Percentiles rank a stretch among this genome's conserved stretches.
phyloP scores from a whole-genome alignment of 2,113 vertebrate species.

The Jacana jacana region DNA sequence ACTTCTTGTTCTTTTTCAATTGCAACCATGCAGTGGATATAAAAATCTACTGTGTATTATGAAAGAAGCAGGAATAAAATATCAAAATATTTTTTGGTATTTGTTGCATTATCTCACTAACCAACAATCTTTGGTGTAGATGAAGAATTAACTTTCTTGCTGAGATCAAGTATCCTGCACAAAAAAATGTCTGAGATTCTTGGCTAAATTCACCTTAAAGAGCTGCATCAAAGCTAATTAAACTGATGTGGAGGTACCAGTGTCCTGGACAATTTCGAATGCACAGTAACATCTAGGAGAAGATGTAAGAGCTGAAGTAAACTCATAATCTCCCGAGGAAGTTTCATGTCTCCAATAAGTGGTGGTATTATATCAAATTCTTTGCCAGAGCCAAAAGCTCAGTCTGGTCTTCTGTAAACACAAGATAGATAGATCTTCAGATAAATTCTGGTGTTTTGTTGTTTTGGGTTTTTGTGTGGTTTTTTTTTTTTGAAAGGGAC shows the following conservation, averaged over 20 bases:
- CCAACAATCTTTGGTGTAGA: conserved; percentile 2
- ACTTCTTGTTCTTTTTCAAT: conserved; percentile 10
- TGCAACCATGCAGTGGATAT: not conserved
- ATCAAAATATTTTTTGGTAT: conserved; percentile 34
- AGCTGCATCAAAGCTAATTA: not conserved
- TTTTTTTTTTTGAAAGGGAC: not conserved
- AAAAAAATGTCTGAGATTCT: not conserved
- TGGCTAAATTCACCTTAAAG: not conserved
- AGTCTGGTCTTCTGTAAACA: not conserved
- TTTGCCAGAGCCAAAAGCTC: not conserved
- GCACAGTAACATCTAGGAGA: not conserved
- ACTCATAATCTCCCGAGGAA: not conserved
- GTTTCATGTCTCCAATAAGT: not conserved
- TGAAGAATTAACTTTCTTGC: conserved; percentile 20
- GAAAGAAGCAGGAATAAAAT: not conserved
- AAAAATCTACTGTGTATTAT: not conserved
- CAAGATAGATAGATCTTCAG: not conserved
- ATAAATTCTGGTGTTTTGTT: too few species aligned
- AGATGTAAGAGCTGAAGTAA: not conserved
- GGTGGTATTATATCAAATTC: not conserved
- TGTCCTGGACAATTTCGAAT: not conserved
- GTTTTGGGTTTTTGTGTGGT: too few species aligned
- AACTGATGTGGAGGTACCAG: not conserved
- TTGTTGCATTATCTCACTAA: not conserved
- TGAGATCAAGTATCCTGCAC: not conserved